Conservation (phyloP, 2,113 vertebrate species). For the Orycteropus afer region DNA sequence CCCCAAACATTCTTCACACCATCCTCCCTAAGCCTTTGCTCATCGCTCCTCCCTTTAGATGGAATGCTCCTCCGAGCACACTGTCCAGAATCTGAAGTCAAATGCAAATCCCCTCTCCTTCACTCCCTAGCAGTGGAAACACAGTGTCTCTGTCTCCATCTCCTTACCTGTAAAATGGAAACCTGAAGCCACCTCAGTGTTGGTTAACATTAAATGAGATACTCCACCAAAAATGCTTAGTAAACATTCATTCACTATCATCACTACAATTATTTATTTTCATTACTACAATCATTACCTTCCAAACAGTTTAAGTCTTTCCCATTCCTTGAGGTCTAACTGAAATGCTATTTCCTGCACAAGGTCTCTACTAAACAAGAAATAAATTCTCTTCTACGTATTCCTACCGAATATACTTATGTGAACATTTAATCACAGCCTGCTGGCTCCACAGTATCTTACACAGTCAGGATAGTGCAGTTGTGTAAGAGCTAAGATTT, state of each 20-base stretch:
- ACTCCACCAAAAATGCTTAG: neutral
- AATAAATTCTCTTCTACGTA: conserved; percentile 16
- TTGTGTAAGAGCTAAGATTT: neutral
- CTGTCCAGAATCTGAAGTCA: neutral
- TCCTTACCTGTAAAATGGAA: neutral
- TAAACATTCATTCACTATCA: neutral
- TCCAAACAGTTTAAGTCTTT: neutral
- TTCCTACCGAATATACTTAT: neutral
- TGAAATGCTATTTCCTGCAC: neutral
- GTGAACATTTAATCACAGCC: neutral
- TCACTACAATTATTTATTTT: conserved; percentile 1
- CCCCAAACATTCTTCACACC: neutral
- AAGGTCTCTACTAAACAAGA: neutral
- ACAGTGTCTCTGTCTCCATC: neutral
- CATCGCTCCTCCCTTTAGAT: neutral
- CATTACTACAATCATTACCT: neutral
- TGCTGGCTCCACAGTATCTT: neutral
- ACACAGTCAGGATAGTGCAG: neutral
- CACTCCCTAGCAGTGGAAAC: neutral
- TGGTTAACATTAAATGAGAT: neutral
- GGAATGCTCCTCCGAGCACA: neutral
- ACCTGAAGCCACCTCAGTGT: neutral
- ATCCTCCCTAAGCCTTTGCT: neutral
- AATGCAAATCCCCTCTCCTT: neutral
- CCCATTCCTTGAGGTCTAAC: conserved; percentile 24